Evolutionary conservation across 2,113 vertebrate species (phyloP).

Genomic region (Coptodon rendalli): DNA sequence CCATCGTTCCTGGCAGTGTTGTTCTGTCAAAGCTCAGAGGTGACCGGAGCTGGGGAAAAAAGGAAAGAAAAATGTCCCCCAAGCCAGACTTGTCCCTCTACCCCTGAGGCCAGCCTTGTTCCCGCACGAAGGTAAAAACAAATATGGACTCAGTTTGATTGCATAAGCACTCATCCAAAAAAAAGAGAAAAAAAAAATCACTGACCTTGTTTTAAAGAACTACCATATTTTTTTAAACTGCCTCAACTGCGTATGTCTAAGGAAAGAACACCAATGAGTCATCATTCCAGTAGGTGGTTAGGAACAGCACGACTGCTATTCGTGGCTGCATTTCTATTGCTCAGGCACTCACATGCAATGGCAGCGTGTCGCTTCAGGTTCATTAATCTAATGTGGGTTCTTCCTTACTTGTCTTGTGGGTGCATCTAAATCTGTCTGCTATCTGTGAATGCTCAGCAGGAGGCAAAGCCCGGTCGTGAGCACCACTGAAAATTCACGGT

Average conservation of each 20-base stretch:
- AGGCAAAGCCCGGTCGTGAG: not conserved
- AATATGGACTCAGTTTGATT: constrained; percentile 37
- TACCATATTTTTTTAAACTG: not conserved
- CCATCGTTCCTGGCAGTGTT: constrained; percentile 50
- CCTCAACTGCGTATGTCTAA: not conserved
- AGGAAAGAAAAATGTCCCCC: constrained; percentile 13
- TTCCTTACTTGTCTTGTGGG: not conserved
- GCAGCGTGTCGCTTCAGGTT: not conserved
- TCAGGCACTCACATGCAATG: not conserved
- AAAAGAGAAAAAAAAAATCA: not conserved
- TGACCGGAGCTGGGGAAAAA: constrained; percentile 1
- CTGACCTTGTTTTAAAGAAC: constrained; percentile 31
- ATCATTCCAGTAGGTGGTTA: constrained; percentile 4
- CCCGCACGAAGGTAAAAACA: constrained; percentile 5
- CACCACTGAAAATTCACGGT: not conserved
- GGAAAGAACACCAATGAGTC: constrained; percentile 20
- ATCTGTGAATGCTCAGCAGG: not conserved
- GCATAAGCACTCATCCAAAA: constrained; percentile 26
- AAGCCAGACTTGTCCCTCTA: not conserved
- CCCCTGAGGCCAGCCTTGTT: constrained; percentile 4
- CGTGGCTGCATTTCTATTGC: not conserved
- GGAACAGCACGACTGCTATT: not conserved
- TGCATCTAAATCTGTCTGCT: not conserved
- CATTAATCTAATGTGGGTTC: not conserved
- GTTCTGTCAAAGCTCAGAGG: constrained; percentile 52